Conservation (phyloP, 1,140 invertebrate species). For the Brachionus manjavacas region DNA sequence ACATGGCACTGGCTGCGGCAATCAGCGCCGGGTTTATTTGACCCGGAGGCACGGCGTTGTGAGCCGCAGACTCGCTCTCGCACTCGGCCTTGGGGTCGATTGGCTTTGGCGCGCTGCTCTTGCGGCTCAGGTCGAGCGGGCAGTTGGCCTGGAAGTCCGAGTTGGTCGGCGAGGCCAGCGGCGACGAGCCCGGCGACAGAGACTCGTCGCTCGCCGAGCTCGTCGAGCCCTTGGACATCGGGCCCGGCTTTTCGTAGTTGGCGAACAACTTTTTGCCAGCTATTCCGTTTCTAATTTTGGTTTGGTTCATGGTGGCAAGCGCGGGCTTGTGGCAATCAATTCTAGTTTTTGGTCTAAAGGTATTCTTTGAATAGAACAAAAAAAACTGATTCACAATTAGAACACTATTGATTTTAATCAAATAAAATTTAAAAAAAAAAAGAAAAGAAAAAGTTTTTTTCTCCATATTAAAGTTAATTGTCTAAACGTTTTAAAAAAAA, state of each 20-base stretch:
- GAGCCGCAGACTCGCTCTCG: neutral
- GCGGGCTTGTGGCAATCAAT: neutral
- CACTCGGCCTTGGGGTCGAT: neutral
- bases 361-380: neutral
- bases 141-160: neutral
- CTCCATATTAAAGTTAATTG: too few relatives aligned
- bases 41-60: neutral
- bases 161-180: neutral
- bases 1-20: neutral
- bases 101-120: neutral
- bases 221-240: constrained; percentile 7
- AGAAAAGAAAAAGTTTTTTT: neutral
- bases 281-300: neutral
- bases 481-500: neutral
- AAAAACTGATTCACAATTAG: neutral
- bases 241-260: neutral
- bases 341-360: neutral
- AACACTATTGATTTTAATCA: neutral
- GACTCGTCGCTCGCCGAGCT: constrained; percentile 13
- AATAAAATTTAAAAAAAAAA: neutral
- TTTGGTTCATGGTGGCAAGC: neutral
- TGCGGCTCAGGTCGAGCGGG: neutral
- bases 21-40: constrained; percentile 6
- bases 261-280: neutral
- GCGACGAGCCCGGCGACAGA: neutral